Conservation (phyloP, 35 echinoderm and acorn worm genomes). For the Heliocidaris tuberculata region DNA sequence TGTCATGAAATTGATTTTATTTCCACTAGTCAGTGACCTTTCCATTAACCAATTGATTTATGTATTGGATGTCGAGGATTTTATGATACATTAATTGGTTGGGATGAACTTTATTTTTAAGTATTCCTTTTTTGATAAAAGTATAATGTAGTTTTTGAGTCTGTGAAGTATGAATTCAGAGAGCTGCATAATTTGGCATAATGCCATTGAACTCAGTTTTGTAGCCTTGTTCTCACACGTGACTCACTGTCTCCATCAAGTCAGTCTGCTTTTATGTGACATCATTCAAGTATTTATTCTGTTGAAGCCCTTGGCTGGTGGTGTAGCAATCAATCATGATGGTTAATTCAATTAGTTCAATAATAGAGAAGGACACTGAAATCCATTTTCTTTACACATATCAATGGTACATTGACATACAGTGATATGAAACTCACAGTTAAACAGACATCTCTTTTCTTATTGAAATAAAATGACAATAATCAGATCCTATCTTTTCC, state of each 20-base stretch:
- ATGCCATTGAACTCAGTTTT: neutral
- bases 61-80: neutral
- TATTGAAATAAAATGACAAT: too few relatives aligned
- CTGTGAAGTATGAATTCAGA: too few relatives aligned
- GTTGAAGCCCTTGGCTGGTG: neutral
- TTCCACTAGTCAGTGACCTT: neutral
- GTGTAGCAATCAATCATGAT: neutral
- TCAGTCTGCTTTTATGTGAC: too few relatives aligned
- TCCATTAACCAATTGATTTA: neutral
- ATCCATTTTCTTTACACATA: too few relatives aligned
- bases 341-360: neutral
- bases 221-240: neutral
- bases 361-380: neutral
- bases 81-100: neutral
- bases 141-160: too few relatives aligned
- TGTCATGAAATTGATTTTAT: neutral
- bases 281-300: too few relatives aligned
- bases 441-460: too few relatives aligned
- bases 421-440: too few relatives aligned
- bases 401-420: too few relatives aligned
- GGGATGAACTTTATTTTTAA: too few relatives aligned
- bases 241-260: neutral
- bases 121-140: too few relatives aligned
- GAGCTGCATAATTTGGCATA: neutral
- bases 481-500: too few relatives aligned